These are phyloP conservation scores for Indicator maculatus DNA, from an alignment of 2,113 vertebrate species.

Conservation along the genomic window DNA sequence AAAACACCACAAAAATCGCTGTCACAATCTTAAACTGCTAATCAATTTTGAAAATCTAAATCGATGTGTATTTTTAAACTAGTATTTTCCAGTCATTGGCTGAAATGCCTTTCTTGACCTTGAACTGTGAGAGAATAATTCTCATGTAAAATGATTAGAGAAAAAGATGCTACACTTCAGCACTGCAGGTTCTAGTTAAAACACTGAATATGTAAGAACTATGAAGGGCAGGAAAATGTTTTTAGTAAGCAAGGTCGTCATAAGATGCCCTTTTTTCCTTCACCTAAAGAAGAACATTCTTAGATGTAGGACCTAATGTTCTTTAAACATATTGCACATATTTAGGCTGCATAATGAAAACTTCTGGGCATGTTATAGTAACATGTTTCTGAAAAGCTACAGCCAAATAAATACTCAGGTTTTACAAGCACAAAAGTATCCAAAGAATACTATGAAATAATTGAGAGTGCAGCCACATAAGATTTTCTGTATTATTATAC, in stretches of 20 bases:
- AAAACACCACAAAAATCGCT: conserved; percentile 49
- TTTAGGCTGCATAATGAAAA: neutral
- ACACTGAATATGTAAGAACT: neutral
- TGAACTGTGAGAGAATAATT: conserved; percentile 31
- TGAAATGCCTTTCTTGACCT: conserved; percentile 44
- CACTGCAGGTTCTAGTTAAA: neutral
- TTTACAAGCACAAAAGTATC: neutral
- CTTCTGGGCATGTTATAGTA: neutral
- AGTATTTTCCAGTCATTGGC: conserved; percentile 41
- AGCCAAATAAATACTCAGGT: neutral
- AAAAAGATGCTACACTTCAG: neutral
- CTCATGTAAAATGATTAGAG: conserved; percentile 15
- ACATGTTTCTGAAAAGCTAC: neutral
- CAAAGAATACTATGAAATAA: neutral
- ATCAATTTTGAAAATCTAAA: conserved; percentile 70
- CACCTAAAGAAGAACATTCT: neutral
- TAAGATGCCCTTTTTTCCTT: neutral
- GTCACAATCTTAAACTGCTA: conserved; percentile 22
- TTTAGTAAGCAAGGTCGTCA: neutral
- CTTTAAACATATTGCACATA: neutral
- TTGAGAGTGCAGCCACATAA: neutral
- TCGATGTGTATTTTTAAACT: conserved; percentile 47
- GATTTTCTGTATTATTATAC: neutral
- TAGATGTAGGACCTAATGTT: neutral
- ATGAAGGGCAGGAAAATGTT: neutral